Percentiles rank a stretch among this genome's conserved stretches.
Conservation (phyloP, 2,888 invertebrate species). For the Diloba caeruleocephala region DNA sequence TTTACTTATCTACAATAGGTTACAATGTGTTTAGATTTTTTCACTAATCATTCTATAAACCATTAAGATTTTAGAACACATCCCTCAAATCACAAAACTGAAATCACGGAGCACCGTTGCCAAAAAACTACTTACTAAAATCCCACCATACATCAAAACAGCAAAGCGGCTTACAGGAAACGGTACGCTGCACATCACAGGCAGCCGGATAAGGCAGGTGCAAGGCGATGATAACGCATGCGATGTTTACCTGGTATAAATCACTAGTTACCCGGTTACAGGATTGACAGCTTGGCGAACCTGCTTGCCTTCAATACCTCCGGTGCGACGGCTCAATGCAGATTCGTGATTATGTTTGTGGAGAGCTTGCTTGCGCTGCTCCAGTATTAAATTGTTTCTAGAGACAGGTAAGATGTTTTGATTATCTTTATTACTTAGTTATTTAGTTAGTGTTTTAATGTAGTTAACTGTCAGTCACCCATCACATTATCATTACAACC, state of each 20-base stretch:
- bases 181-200: conserved; percentile 45
- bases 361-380: conserved; percentile 20
- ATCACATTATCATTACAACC: too few relatives aligned
- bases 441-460: too few relatives aligned
- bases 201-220: conserved; percentile 79
- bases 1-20: too few relatives aligned
- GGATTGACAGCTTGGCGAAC: conserved; percentile 65
- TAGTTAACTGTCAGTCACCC: too few relatives aligned
- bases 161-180: conserved; percentile 75
- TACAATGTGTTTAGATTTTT: too few relatives aligned
- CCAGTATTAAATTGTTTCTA: conserved; percentile 10
- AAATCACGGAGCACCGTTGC: conserved; percentile 21
- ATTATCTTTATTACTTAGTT: too few relatives aligned
- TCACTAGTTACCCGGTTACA: conserved; percentile 41
- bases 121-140: conserved; percentile 27
- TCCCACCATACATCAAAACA: conserved; percentile 72
- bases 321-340: conserved; percentile 63
- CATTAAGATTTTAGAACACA: not conserved
- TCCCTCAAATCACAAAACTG: conserved; percentile 6
- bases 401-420: not conserved
- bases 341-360: conserved; percentile 57
- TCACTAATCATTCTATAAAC: too few relatives aligned
- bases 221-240: conserved; percentile 75
- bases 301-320: conserved; percentile 73
- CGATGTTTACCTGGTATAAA: conserved; percentile 78